Conservation (phyloP, 2,888 invertebrate genomes). For the Dioctria rufipes region DNA sequence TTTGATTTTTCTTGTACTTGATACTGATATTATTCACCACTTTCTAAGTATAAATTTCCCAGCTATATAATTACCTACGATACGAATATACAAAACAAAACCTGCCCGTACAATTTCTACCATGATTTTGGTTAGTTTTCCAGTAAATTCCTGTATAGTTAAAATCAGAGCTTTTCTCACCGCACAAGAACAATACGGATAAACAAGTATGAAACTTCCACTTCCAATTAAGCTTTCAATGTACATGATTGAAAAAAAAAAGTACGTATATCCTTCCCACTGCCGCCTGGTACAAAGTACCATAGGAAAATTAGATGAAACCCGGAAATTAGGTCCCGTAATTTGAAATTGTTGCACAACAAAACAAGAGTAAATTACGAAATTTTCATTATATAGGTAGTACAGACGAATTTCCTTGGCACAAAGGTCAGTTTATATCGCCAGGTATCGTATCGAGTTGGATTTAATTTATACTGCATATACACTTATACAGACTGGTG, state of each 20-base stretch:
- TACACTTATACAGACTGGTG: no score
- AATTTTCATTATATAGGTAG: slow-evolving; percentile 26
- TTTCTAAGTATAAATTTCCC: no score
- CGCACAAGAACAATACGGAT: slow-evolving; percentile 11
- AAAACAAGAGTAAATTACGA: slow-evolving; percentile 26
- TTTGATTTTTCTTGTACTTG: no score
- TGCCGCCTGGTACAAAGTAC: neutral
- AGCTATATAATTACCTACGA: no score
- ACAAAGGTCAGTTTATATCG: slow-evolving; percentile 10
- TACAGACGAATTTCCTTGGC: neutral
- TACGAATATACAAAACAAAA: no score
- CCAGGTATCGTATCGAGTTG: neutral
- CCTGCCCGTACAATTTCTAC: no score
- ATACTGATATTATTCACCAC: no score
- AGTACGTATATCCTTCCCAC: neutral
- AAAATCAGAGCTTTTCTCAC: slow-evolving; percentile 19
- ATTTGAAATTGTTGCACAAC: slow-evolving; percentile 37
- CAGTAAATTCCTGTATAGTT: slow-evolving; percentile 3
- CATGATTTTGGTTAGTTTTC: no score
- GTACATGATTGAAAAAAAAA: neutral
- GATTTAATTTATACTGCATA: neutral
- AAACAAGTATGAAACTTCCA: slow-evolving; percentile 2
- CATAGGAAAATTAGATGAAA: slow-evolving; percentile 31
- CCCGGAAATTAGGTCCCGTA: slow-evolving; percentile 31
- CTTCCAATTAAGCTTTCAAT: slow-evolving; percentile 33